phyloP scores from a whole-genome alignment of 2,888 invertebrate genomes.

The Polydrusus cervinus region DNA sequence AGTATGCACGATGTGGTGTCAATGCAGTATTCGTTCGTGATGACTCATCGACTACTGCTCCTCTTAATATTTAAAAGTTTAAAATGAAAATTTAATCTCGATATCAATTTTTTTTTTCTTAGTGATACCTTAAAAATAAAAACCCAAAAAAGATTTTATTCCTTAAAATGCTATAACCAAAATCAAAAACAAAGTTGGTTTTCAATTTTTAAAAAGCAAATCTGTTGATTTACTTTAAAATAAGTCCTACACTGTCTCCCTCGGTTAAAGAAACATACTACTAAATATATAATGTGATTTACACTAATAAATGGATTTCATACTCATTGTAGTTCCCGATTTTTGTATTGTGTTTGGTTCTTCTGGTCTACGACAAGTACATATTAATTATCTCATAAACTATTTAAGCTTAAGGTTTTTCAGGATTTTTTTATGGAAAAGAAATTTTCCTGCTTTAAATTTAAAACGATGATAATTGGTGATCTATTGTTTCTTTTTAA shows the following conservation, averaged over 20 bases:
- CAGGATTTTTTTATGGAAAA: conserved; percentile 5
- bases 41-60: no score
- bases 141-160: no score
- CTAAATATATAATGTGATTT: conserved; percentile 33
- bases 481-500: background rate
- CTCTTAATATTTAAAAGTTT: no score
- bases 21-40: no score
- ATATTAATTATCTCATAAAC: conserved; percentile 25
- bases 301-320: conserved; percentile 28
- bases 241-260: background rate
- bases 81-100: no score
- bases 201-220: no score
- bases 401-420: conserved; percentile 7
- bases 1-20: no score
- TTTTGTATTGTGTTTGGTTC: conserved; percentile 22
- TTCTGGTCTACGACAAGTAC: conserved; percentile 10
- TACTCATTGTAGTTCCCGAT: conserved; percentile 38
- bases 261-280: background rate
- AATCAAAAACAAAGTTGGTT: no score
- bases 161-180: no score
- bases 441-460: background rate
- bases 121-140: no score
- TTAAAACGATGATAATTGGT: background rate
- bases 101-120: no score
- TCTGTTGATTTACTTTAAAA: no score